A percentile compares a stretch with the other conserved stretches of the same genome.
Conservation (phyloP, 1,140 invertebrate species). For the Cephus cinctus region DNA sequence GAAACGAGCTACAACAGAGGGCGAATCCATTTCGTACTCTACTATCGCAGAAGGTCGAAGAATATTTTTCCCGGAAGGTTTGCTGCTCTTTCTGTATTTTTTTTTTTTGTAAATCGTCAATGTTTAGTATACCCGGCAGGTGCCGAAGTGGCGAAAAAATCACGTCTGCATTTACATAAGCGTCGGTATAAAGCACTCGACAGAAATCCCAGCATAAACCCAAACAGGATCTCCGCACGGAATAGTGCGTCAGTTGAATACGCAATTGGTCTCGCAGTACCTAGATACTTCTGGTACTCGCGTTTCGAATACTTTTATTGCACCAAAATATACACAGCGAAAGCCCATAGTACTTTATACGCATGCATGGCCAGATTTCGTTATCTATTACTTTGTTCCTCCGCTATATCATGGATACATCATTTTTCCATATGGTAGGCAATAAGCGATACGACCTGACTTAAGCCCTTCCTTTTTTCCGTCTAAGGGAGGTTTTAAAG, state of each 20-base stretch:
- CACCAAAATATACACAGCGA: too few relatives aligned
- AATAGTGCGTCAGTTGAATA: constrained; percentile 51
- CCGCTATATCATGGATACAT: too few relatives aligned
- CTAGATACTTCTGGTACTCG: constrained; percentile 8
- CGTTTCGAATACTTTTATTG: constrained; percentile 41
- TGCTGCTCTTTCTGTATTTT: too few relatives aligned
- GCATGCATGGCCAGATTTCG: too few relatives aligned
- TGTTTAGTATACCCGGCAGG: constrained; percentile 43
- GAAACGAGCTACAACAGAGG: too few relatives aligned
- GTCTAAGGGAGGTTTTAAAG: too few relatives aligned
- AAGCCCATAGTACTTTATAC: too few relatives aligned
- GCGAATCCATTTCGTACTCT: too few relatives aligned
- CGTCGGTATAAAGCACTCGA: constrained; percentile 56
- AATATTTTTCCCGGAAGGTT: too few relatives aligned
- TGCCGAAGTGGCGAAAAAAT: constrained; percentile 46
- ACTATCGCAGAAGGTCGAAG: too few relatives aligned
- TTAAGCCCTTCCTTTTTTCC: too few relatives aligned
- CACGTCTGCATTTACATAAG: constrained; percentile 58
- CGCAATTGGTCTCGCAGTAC: constrained; percentile 36
- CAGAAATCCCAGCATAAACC: constrained; percentile 52
- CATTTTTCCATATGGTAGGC: background rate
- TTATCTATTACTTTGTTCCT: too few relatives aligned
- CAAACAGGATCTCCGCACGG: constrained; percentile 46
- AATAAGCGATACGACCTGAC: background rate
- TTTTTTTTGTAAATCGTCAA: constrained; percentile 25